Conservation (phyloP, 2,797 vertebrate species). For the Dendrocincla fuliginosa region DNA sequence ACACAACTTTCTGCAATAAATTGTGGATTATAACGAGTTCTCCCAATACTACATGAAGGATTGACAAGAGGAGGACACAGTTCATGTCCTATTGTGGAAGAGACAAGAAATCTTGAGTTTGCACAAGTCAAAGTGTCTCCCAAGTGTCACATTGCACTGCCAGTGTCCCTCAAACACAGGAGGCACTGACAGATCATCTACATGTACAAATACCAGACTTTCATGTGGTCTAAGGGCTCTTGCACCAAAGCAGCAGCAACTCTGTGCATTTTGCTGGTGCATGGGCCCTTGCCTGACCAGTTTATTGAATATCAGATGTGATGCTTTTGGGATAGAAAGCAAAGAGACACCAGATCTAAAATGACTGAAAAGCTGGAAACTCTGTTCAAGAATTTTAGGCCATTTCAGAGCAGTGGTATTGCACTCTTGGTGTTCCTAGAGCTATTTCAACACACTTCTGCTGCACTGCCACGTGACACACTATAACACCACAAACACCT, state of each 20-base stretch:
- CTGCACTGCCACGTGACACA: accelerated
- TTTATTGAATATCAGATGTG: background rate
- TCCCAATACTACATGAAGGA: background rate
- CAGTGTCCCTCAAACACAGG: background rate
- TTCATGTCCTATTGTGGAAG: background rate
- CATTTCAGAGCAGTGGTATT: background rate
- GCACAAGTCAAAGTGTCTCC: background rate
- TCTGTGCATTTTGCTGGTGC: background rate
- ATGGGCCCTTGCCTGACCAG: background rate
- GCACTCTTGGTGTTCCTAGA: background rate
- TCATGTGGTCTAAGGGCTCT: background rate
- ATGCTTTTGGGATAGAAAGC: background rate
- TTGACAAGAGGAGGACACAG: background rate
- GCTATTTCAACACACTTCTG: background rate
- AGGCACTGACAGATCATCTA: background rate
- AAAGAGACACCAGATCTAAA: background rate
- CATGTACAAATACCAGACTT: background rate
- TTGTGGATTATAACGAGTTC: background rate
- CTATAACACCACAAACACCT: background rate
- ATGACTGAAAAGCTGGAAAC: background rate
- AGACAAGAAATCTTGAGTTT: background rate
- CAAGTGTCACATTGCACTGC: accelerated
- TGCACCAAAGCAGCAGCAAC: background rate
- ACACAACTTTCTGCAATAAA: slow-evolving; percentile 2
- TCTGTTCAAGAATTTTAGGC: background rate